phyloP scores from a whole-genome alignment of 2,797 vertebrate genomes.

The Periophthalmus magnuspinnatus region DNA sequence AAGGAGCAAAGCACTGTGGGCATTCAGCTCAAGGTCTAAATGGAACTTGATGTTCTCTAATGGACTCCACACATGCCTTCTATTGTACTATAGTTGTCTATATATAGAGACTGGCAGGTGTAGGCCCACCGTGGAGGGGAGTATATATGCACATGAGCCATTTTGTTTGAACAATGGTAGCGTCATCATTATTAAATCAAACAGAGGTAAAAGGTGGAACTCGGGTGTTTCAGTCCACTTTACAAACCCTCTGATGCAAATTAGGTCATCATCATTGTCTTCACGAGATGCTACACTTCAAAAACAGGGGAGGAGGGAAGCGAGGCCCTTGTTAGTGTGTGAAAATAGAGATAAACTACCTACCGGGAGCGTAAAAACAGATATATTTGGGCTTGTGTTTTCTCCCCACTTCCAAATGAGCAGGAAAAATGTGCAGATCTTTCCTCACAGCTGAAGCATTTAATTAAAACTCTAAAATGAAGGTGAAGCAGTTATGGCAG shows the following conservation, averaged over 20 bases:
- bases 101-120: not conserved
- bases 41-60: not conserved
- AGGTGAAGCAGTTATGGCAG: conserved; percentile 46
- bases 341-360: conserved; percentile 30
- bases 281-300: conserved; percentile 39
- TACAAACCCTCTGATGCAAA: conserved; percentile 58
- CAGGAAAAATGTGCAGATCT: conserved; percentile 14
- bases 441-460: conserved; percentile 45
- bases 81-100: not conserved
- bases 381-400: conserved; percentile 18
- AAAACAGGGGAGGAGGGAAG: conserved; percentile 41
- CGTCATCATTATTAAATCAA: conserved; percentile 3
- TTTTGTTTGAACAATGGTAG: not conserved
- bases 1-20: conserved; percentile 20
- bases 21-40: conserved; percentile 20
- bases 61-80: conserved; percentile 12
- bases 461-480: conserved; percentile 55
- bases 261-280: conserved; percentile 56
- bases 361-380: conserved; percentile 16
- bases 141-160: too few relatives aligned
- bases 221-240: conserved; percentile 39
- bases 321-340: conserved; percentile 24
- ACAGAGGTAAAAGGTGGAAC: conserved; percentile 35
- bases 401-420: conserved; percentile 10
- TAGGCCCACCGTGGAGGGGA: not conserved